A percentile compares a stretch with the other conserved stretches of the same genome.
These are phyloP conservation scores for Mungos mungo DNA, from an alignment of 2,113 vertebrate genomes.

Conservation along the genomic window DNA sequence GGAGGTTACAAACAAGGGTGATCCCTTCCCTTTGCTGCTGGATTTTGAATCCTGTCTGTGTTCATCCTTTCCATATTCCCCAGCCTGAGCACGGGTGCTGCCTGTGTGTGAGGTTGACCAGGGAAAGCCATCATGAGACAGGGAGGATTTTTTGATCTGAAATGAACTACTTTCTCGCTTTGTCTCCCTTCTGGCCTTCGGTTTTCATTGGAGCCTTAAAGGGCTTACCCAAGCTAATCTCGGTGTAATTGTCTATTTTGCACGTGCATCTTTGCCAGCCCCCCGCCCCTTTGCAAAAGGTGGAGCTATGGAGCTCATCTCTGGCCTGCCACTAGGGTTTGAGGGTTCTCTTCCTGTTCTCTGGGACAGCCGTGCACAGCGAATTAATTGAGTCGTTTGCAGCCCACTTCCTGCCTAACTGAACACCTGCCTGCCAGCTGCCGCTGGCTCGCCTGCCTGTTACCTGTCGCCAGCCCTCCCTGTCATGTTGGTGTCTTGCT, in stretches of 20 bases:
- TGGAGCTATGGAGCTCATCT: background rate
- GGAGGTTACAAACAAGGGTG: background rate
- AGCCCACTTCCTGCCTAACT: background rate
- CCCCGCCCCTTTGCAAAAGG: background rate
- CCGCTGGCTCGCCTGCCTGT: background rate
- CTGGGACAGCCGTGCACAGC: background rate
- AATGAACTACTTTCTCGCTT: background rate
- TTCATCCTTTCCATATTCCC: background rate
- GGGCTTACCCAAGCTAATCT: background rate
- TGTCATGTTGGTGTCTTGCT: background rate
- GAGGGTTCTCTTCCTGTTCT: background rate
- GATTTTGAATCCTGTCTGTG: background rate
- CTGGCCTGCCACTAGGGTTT: background rate
- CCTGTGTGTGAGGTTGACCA: background rate
- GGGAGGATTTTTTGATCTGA: background rate
- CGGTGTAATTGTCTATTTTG: background rate
- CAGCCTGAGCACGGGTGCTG: background rate
- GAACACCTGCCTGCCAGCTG: conserved; percentile 31
- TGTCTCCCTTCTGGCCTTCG: background rate
- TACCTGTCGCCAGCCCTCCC: background rate
- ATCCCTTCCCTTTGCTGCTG: background rate
- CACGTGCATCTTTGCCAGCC: background rate
- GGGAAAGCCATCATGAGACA: background rate
- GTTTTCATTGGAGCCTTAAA: background rate
- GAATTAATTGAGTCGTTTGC: conserved; percentile 48